Base-by-base conservation (phyloP, 2,797 vertebrate species). In the Pristis pectinata region DNA sequence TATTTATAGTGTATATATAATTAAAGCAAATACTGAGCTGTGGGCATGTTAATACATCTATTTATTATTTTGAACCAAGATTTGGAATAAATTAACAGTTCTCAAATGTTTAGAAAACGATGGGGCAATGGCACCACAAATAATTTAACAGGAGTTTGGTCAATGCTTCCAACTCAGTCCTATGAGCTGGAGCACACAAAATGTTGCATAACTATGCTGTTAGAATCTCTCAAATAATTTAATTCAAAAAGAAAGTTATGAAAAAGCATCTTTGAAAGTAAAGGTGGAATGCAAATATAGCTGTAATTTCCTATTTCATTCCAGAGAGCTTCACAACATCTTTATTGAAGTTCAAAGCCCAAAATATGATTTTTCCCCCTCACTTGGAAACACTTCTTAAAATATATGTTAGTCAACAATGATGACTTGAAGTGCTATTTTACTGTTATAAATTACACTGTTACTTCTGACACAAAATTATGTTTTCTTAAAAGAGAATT, bases 1-100 rank as follows among this genome's bases (percentile, higher is more conserved):
- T 97, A 97, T 97, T 97, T 97, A 96, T 97, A 96, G 95, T 96
- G 95, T 96, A 95, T 95, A 96, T 96, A 97, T 97, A 96, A 97
- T 96, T 97, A 95, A 96, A 95, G 96, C 96, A 97, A 97, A 96
- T 95, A 93, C 64, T 96, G 95, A 96, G 95, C 95, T 95, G 95
- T 96, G 96, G 95, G 96, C 95, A 95, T 94, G 95, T 95, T 95
- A 95, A 96, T 95, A 96, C 64, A 87, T 83, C 83, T 15, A 70
- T 74, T 94, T 94, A 94, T 94, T 76, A 94, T 94, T 74, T 76
- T 94, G 70, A 94, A 76, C 70, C 67, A 94, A 76, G 41, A 56
- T 76, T 94, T 94, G 41, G 92, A 94, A 76, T 85, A 76, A 83
- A 94, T 89, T 95, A 85, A 93, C 67, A 61, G 37, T 72, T 64